Evolutionary conservation across 2,113 vertebrate species (phyloP).

Genomic region (Rhabdornis inornatus): DNA sequence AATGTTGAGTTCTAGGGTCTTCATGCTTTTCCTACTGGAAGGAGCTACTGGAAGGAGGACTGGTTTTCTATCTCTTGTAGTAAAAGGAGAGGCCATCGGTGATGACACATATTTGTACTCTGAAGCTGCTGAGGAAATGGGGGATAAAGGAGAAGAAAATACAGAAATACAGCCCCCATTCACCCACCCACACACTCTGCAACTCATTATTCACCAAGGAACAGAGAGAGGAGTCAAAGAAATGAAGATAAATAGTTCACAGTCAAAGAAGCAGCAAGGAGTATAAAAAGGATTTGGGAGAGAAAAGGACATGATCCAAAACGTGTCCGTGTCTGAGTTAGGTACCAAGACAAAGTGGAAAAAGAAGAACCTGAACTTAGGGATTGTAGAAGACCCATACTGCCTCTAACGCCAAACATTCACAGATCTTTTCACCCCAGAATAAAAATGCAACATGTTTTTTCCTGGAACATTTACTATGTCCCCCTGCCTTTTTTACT

Average conservation of each 20-base stretch:
- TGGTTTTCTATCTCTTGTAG: background rate
- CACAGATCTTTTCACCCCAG: background rate
- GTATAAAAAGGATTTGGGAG: background rate
- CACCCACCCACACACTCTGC: background rate
- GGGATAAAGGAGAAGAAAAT: background rate
- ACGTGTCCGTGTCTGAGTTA: background rate
- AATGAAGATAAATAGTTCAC: background rate
- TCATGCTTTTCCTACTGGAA: background rate
- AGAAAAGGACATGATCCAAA: background rate
- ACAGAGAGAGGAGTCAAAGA: background rate
- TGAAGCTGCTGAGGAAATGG: background rate
- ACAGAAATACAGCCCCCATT: background rate
- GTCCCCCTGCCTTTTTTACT: background rate
- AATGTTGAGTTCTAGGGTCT: background rate
- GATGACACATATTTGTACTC: background rate
- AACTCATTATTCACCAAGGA: background rate
- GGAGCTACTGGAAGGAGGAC: background rate
- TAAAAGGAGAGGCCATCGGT: background rate
- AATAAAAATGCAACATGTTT: background rate
- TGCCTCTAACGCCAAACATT: background rate
- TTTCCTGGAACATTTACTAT: background rate
- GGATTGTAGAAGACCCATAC: background rate
- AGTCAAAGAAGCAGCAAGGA: background rate
- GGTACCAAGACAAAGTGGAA: background rate
- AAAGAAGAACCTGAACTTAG: accelerated